Evolutionary conservation across 2,113 vertebrate species (phyloP), one percentile per base, ranked within the genome.

Genomic region (Oryzias curvinotus): DNA sequence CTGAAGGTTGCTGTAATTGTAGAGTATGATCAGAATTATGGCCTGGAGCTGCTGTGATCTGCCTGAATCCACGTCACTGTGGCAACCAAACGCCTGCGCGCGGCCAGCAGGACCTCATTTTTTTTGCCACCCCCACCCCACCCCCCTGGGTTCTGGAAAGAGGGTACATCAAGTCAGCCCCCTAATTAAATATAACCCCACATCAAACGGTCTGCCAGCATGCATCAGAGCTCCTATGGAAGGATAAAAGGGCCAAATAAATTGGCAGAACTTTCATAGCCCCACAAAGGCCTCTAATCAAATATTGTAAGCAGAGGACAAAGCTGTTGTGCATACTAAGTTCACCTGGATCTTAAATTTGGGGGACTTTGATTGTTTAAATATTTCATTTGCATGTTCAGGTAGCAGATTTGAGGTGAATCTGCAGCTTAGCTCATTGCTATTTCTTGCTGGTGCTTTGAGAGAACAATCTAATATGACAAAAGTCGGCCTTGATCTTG

Each of bases 161-260:
- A 52, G 63, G 74, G 69, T 28, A 48, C 42, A 42, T 49, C 63
- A 50, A 80, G 76, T 76, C 82, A 83, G 77, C 81, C 82, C 67
- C 75, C 86, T 83, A 86, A 87, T 91, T 89, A 89, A 91, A 88
- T 83, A 84, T 86, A 88, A 84, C 81, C 85, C 80, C 62, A 85
- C 88, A 92, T 92, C 86, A 90, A 88, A 90, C 81, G 16, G 69
- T 56, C 79, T 88, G 88, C 88, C 88, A 87, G 75, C 83, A 75
- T 86, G 83, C 73, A 81, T 91, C 90, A 90, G 80, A 66, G 65
- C 61, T 44, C 84, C 74, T 87, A 90, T 90, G 85, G 85, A 71
- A 69, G 76, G 85, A 90, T 89, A 86, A 87, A 80, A 86, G 83
- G 75, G 81, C 66, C 68, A 79, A 81, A 83, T 82, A 82, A 84